Evolutionary conservation across 2,113 vertebrate species (phyloP).

Genomic region (Lagopus leucura): DNA sequence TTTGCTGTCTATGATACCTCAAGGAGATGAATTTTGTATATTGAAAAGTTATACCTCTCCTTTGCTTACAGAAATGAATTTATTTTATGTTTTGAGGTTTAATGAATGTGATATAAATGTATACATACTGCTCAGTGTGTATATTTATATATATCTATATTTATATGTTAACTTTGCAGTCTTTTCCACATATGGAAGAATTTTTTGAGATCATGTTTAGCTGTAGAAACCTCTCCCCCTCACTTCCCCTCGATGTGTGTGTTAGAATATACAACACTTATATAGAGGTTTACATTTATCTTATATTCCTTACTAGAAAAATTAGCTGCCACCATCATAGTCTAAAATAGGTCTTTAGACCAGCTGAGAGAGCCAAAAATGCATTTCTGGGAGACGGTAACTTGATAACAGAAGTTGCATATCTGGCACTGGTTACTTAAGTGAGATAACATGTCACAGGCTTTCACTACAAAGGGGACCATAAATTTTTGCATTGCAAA

Average conservation of each 20-base stretch:
- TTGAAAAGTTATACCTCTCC: slow-evolving; percentile 71
- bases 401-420: slow-evolving; percentile 68
- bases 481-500: slow-evolving; percentile 64
- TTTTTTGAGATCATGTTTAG: slow-evolving; percentile 77
- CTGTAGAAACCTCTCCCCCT: slow-evolving; percentile 70
- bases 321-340: slow-evolving; percentile 53
- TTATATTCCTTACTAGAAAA: slow-evolving; percentile 68
- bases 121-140: slow-evolving; percentile 76
- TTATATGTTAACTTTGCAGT: slow-evolving; percentile 73
- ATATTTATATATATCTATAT: slow-evolving; percentile 78
- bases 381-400: slow-evolving; percentile 60
- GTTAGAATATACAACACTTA: slow-evolving; percentile 73
- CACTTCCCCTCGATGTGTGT: slow-evolving; percentile 65
- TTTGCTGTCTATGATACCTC: slow-evolving; percentile 46
- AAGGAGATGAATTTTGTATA: slow-evolving; percentile 68
- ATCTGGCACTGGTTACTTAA: slow-evolving; percentile 33
- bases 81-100: slow-evolving; percentile 83
- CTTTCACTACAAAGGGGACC: slow-evolving; percentile 46
- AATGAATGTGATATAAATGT: slow-evolving; percentile 80
- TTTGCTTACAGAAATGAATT: slow-evolving; percentile 75
- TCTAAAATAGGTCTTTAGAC: slow-evolving; percentile 32
- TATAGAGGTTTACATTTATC: slow-evolving; percentile 73
- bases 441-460: slow-evolving; percentile 49
- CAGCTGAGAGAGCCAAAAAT: slow-evolving; percentile 36
- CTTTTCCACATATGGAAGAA: slow-evolving; percentile 82